Evolutionary conservation across 2,797 vertebrate species (phyloP).

Genomic region (Phylloscopus collybita): DNA sequence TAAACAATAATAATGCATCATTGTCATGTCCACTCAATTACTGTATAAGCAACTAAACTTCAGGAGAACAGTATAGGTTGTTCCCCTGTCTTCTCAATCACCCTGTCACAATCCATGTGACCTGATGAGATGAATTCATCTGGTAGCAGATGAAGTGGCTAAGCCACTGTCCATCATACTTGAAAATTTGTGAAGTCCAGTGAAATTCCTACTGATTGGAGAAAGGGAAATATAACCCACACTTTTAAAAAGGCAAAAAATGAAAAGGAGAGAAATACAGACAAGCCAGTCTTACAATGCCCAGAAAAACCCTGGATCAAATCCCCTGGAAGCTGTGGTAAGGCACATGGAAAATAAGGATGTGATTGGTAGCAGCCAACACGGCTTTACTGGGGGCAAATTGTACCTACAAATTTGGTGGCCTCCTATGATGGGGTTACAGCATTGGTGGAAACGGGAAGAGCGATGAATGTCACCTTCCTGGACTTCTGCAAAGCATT

Average conservation of each 20-base stretch:
- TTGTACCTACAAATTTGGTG: accelerated
- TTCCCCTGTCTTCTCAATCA: background rate
- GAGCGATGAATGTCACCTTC: background rate
- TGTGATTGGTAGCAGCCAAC: background rate
- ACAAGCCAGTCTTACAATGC: background rate
- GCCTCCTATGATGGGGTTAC: background rate
- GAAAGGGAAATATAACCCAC: background rate
- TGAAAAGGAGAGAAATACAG: background rate
- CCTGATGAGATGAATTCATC: background rate
- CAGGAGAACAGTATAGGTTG: background rate
- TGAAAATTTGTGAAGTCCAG: background rate
- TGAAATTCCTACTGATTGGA: background rate
- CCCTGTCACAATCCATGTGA: background rate
- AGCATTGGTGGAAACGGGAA: background rate
- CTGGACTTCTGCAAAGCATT: background rate
- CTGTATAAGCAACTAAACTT: background rate
- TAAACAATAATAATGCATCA: background rate
- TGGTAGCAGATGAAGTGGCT: background rate
- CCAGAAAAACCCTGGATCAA: background rate
- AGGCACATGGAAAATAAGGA: background rate
- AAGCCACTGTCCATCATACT: background rate
- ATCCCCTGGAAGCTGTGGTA: background rate
- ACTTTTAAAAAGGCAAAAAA: background rate
- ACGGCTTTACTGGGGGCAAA: background rate
- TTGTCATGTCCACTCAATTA: background rate